Percentiles rank a stretch among this genome's conserved stretches.
Conservation (phyloP, 2,797 vertebrate genomes). For the Uromys caudimaculatus region DNA sequence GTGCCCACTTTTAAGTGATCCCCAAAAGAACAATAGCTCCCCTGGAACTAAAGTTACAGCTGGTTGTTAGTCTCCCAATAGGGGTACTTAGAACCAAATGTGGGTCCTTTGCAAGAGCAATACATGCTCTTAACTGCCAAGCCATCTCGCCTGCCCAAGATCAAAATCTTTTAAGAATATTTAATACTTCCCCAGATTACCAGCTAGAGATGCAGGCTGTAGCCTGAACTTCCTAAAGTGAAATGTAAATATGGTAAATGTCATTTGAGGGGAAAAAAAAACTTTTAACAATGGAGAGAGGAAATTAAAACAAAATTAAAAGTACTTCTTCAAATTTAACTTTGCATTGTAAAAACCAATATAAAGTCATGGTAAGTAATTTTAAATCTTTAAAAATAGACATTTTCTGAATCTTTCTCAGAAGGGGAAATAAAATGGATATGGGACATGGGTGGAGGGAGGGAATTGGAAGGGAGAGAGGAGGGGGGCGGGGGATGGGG, state of each 20-base stretch:
- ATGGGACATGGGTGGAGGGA: background rate
- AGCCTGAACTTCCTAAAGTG: background rate
- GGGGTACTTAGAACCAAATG: background rate
- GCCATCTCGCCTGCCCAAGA: background rate
- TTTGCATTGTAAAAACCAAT: background rate
- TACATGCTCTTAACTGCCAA: background rate
- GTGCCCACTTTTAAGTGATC: background rate
- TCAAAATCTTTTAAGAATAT: background rate
- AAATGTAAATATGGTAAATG: background rate
- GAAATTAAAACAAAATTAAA: slow-evolving; percentile 16
- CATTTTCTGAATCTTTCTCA: background rate
- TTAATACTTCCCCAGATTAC: background rate
- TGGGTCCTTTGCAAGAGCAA: background rate
- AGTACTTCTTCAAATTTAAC: background rate
- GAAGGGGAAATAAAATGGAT: background rate
- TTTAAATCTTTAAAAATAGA: background rate
- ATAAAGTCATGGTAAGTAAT: background rate
- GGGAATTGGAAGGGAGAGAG: background rate
- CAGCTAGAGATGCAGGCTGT: background rate
- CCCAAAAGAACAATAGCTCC: background rate
- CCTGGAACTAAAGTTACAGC: background rate
- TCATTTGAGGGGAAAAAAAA: background rate
- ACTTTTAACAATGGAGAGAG: slow-evolving; percentile 31
- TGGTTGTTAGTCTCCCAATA: background rate
- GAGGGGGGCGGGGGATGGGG: too few relatives aligned